phyloP scores from a whole-genome alignment of 2,113 vertebrate species.

The Toxotes jaculatrix region DNA sequence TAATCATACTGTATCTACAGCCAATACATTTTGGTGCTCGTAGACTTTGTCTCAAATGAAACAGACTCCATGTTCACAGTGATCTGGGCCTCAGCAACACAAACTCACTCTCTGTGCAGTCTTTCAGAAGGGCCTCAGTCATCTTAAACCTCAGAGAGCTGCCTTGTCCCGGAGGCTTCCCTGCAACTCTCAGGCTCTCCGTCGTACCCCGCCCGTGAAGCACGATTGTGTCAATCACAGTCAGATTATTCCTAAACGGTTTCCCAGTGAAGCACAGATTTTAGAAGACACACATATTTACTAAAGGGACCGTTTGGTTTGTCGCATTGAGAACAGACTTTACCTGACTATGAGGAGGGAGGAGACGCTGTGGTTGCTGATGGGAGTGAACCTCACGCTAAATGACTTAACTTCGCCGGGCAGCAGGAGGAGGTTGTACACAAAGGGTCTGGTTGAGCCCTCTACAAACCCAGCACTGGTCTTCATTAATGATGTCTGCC shows the following conservation, averaged over 20 bases:
- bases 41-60: not conserved
- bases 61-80: not conserved
- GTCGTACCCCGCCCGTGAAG: conserved; percentile 94
- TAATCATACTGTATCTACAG: not conserved
- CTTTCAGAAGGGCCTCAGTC: conserved; percentile 95
- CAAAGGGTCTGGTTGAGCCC: conserved; percentile 85
- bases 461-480: conserved; percentile 88
- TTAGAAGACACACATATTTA: not conserved
- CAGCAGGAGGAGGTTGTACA: conserved; percentile 92
- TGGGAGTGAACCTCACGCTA: conserved; percentile 91
- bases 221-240: conserved; percentile 92
- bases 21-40: not conserved
- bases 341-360: conserved; percentile 96
- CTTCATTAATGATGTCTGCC: conserved; percentile 87
- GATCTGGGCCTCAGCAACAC: not conserved
- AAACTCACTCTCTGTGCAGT: conserved; percentile 96
- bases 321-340: not conserved
- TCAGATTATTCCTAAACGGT: conserved; percentile 94
- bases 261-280: not conserved
- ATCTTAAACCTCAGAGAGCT: conserved; percentile 97
- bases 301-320: not conserved
- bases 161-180: conserved; percentile 91
- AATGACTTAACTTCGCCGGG: conserved; percentile 93
- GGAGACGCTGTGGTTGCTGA: conserved; percentile 92
- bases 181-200: conserved; percentile 92